Base-by-base conservation (phyloP, 2,113 vertebrate species). In the Pteruthius melanotis region DNA sequence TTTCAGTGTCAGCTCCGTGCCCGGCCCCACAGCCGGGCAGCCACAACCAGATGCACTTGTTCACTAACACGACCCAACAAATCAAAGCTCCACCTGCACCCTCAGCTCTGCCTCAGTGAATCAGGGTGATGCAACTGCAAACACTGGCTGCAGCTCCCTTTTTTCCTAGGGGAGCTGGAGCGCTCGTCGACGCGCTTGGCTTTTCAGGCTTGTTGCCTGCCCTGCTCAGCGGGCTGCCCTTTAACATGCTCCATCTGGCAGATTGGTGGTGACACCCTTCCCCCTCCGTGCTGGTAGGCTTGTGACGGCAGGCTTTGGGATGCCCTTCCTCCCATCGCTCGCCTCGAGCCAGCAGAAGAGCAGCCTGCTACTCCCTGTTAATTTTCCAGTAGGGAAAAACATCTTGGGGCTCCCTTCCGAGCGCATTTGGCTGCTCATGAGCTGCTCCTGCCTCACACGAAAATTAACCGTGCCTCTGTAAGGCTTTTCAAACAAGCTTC, bases 231-330 rank as follows among this genome's bases (percentile, higher is more conserved):
- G 30, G 74, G 93, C 96, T 96, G 96, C 95, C 95, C 95, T 96
- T 95, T 94, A 94, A 87, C 94, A 96, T 83, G 96, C 96, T 97
- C 94, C 95, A 94, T 95, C 95, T 96, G 91, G 95, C 95, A 96
- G 95, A 96, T 95, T 14, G 12, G 85, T 76, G 89, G 54, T 96
- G 95, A 97, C 96, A 96, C 87, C 88, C 96, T 96, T 79, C 61
- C 94, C 89, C 12, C 82, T 57, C 7, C 6, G 5, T 44, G 70
- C 96, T 93, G 94, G 93, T 96, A 79, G 83, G 81, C 93, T 93
- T 87, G 77, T 89, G 91, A 95, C 0, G 89, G 87, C 74, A 84
- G 64, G 59, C 94, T 94, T 64, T 71, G 94, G 93, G 89, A 93
- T 0, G 91, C 93, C 94, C 95, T 93, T 87, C 91, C 89, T 95